Percentiles rank a stretch among this genome's conserved stretches.
Evolutionary conservation across 1,140 invertebrate species (phyloP).

Genomic region (Aphidius ervi): DNA sequence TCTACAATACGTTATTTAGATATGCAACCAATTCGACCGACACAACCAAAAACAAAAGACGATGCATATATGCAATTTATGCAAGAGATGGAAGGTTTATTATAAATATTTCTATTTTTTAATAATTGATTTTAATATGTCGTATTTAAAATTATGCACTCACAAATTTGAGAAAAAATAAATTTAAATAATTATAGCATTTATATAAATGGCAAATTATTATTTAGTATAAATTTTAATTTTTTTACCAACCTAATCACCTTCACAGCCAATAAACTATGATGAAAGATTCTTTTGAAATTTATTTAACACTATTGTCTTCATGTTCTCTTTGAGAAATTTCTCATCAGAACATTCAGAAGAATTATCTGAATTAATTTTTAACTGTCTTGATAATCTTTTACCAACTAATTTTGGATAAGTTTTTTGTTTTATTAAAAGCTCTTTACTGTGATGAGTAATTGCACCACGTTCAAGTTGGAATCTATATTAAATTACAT

Average conservation of each 20-base stretch:
- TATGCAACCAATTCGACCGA: constrained; percentile 41
- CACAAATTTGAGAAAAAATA: too few relatives aligned
- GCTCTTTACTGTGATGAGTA: constrained; percentile 89
- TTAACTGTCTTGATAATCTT: constrained; percentile 61
- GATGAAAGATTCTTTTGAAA: too few relatives aligned
- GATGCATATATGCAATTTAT: constrained; percentile 98
- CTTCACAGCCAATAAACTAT: too few relatives aligned
- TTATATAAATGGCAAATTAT: too few relatives aligned
- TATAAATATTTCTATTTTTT: constrained; percentile 53
- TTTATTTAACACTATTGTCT: too few relatives aligned
- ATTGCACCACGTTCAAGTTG: constrained; percentile 88
- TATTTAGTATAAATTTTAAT: too few relatives aligned
- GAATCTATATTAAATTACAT: constrained; percentile 38
- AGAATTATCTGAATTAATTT: constrained; percentile 38
- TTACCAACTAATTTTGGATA: constrained; percentile 82
- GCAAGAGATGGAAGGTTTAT: constrained; percentile 93
- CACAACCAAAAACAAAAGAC: constrained; percentile 74
- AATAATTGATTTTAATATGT: too few relatives aligned
- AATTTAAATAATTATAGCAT: too few relatives aligned
- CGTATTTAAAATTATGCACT: too few relatives aligned
- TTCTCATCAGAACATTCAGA: too few relatives aligned
- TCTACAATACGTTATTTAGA: constrained; percentile 43
- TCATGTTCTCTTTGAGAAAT: too few relatives aligned
- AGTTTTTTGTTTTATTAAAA: constrained; percentile 76
- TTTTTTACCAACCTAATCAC: too few relatives aligned